Conservation (phyloP, 2,888 invertebrate species). For the Tachina grossa region DNA sequence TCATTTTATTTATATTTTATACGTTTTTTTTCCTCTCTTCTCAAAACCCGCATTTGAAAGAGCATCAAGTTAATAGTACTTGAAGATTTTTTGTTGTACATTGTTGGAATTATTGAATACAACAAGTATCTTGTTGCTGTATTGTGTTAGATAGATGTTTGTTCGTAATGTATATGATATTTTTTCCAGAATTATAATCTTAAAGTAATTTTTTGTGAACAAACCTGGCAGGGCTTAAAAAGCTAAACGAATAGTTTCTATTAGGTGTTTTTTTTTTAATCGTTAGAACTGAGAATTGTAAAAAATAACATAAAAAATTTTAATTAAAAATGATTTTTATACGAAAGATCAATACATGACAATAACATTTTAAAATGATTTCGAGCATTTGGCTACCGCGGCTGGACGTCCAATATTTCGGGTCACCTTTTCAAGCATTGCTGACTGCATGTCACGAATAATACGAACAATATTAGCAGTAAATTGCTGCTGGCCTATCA, state of each 20-base stretch:
- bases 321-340: too few relatives aligned
- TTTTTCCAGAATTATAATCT: conserved; percentile 52
- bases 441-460: too few relatives aligned
- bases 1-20: conserved; percentile 56
- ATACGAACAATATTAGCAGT: too few relatives aligned
- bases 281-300: too few relatives aligned
- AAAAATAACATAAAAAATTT: too few relatives aligned
- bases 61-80: conserved; percentile 72
- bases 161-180: conserved; percentile 4
- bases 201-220: conserved; percentile 22
- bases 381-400: too few relatives aligned
- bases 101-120: conserved; percentile 56
- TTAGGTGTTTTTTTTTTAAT: too few relatives aligned
- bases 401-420: too few relatives aligned
- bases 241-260: background rate
- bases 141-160: conserved; percentile 43
- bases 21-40: conserved; percentile 59
- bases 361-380: too few relatives aligned
- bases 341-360: too few relatives aligned
- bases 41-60: conserved; percentile 69
- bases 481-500: too few relatives aligned
- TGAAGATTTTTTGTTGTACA: conserved; percentile 52
- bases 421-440: too few relatives aligned
- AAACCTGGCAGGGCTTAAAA: conserved; percentile 39
- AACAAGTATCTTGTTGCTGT: conserved; percentile 67